phyloP scores from a whole-genome alignment of 2,797 vertebrate species.

The Tangara arthus region DNA sequence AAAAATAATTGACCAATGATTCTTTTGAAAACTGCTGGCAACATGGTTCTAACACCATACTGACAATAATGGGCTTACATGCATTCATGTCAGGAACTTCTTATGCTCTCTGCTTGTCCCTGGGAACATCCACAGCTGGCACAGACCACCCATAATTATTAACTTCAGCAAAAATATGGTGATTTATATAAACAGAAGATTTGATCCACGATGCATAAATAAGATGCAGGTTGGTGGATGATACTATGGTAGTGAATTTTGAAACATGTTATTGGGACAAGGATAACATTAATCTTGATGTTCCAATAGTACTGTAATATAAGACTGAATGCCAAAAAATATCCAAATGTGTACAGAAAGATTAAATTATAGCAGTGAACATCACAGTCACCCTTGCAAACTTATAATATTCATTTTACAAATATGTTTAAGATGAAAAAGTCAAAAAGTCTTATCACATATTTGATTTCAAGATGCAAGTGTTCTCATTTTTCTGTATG shows the following conservation, averaged over 20 bases:
- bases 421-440: background rate
- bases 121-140: conserved; percentile 25
- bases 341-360: background rate
- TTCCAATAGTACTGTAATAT: background rate
- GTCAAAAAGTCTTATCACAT: background rate
- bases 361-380: background rate
- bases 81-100: background rate
- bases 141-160: background rate
- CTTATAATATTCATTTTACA: background rate
- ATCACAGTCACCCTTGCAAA: background rate
- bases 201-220: background rate
- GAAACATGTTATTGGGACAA: background rate
- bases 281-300: background rate
- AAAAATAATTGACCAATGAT: background rate
- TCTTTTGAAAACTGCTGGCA: background rate
- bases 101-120: background rate
- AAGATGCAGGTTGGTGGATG: background rate
- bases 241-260: background rate
- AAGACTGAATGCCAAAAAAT: background rate
- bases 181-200: conserved; percentile 17
- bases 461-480: background rate
- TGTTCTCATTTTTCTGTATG: background rate
- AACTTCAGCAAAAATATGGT: conserved; percentile 32
- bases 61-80: background rate
- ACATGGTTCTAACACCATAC: background rate